Evolutionary conservation across 2,888 invertebrate species (phyloP), one percentile per base, ranked within the genome.

Genomic region (Stenodera caucasica): DNA sequence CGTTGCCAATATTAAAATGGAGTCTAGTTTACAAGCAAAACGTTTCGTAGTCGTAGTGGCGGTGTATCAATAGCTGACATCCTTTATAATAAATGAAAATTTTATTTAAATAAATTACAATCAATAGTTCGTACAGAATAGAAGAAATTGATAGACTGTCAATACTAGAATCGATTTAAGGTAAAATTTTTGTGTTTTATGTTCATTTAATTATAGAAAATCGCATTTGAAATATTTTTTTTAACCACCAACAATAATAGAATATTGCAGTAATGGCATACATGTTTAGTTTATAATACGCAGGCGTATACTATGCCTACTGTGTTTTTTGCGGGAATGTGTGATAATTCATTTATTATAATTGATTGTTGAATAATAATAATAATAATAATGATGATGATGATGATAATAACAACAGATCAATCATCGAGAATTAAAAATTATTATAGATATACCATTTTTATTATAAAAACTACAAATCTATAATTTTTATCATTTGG

Each of bases 21-120:
- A 69, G 72, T 69, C 72, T 64, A 66, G 67, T 70, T 75, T 72
- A 72, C 70, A 67, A 72, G 68, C 71, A 73, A 67, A 75, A 76
- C 77, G 75, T 72, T 75, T 77, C 75, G 74, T 73, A 76, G 75
- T 74, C 74, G 74, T 75, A 72, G 67, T 67, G 65, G 66, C 64
- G 62, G 69, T 68, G 69, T 62, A 66, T 60, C 54, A 50, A 35
- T 55, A 57, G 57, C 53, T 40, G 53, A 60, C 12, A 60, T 58
- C 50, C 37, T 45, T 11, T 45, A 45, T 40, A 45, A 45, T 45
- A 45, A 45, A 45, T 12, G 21, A 45, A 45, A 8, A 2, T 40
- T 18, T 11, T 8, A 21, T 45, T 21, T 37, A 14, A 14, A 5
- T 15, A 37, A 45, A 12, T 21, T 45, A 45, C 15, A 60, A 65